A percentile compares a stretch with the other conserved stretches of the same genome.
These are phyloP conservation scores for Hyaena hyaena DNA, from an alignment of 2,113 vertebrate genomes.

Conservation along the genomic window DNA sequence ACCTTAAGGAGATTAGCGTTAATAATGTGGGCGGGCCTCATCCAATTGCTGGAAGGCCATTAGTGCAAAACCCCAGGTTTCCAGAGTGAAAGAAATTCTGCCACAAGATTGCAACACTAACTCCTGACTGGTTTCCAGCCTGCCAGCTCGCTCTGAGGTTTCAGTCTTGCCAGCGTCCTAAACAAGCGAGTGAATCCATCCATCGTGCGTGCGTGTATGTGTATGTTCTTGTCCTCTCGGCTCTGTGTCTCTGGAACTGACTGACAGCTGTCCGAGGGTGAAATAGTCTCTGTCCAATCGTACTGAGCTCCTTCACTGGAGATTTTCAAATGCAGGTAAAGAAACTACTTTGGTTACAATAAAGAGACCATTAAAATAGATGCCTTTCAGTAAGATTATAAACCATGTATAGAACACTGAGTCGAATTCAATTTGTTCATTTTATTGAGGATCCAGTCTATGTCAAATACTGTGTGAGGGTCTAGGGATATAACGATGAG, in stretches of 20 bases:
- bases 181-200: neutral
- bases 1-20: neutral
- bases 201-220: neutral
- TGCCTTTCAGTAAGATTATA: neutral
- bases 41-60: neutral
- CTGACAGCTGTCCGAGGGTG: neutral
- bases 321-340: neutral
- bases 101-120: neutral
- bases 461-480: neutral
- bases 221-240: neutral
- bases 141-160: neutral
- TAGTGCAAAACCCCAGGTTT: neutral
- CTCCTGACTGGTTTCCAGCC: neutral
- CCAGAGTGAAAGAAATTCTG: conserved; percentile 1
- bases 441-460: neutral
- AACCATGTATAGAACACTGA: neutral
- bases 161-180: neutral
- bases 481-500: neutral
- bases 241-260: neutral
- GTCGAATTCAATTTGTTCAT: neutral
- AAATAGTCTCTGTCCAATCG: neutral
- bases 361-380: neutral
- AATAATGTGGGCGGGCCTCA: neutral
- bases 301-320: neutral
- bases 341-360: neutral